Evolutionary conservation across 2,888 invertebrate species (phyloP), one percentile per base, ranked within the genome.

Genomic region (Drosophila leonis): DNA sequence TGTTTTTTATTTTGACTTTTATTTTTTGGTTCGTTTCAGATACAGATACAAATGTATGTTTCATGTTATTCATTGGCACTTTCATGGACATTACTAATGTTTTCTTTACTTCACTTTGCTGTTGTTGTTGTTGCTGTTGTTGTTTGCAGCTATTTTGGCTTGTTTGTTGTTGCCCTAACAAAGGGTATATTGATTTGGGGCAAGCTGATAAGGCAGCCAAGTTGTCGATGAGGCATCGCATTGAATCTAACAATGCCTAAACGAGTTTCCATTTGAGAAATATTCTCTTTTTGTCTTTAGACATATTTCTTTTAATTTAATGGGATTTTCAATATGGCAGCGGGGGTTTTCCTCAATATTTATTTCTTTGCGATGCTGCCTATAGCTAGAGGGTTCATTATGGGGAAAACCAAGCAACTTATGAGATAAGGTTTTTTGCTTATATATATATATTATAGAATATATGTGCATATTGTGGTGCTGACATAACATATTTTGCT

Each of bases 61-160:
- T 69, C 88, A 52, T 83, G 83, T 88, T 83, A 85, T 76, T 78
- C 84, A 75, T 73, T 83, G 83, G 78, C 89, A 88, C 89, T 78
- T 83, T 80, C 87, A 74, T 88, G 83, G 88, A 78, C 88, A 86
- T 75, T 78, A 78, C 83, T 83, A 80, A 88, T 86, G 70, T 61
- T 72, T 65, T 51, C 37, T 44, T 44, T 44, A 15, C 42, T 13
- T 20, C 52, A 12, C 18, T 20, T 44, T 44, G 48, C 33, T 65
- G 44, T 35, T 37, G 52, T 37, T 35, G 20, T 64, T 67, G 18
- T 13, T 49, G 29, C 1, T 49, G 18, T 51, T 24, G 18, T 27
- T 37, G 41, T 3, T 7, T 33, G 51, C 9, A 24, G 20, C 41
- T 41, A 29, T 54, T 54, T 39, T 39, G 39, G 35, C 37, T 9